Base-by-base conservation (phyloP, 1,140 invertebrate species). In the Branchinecta lynchi region DNA sequence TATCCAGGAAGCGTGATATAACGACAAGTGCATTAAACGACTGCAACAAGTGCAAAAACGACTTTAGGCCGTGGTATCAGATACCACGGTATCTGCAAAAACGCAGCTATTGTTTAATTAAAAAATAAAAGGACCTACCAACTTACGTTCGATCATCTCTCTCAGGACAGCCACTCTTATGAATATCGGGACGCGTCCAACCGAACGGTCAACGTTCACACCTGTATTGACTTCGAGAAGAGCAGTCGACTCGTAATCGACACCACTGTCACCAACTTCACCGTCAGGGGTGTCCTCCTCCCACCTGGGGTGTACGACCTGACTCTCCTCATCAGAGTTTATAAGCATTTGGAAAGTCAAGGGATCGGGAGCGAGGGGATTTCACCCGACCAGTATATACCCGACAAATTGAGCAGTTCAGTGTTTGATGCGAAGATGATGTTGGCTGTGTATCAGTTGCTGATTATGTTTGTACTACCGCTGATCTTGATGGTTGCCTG, bases 401-500 rank as follows among this genome's bases (percentile, higher is more conserved):
- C 12, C 12, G 51, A 60, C 17, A 60, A 20, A 6, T 15, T 60
- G 17, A 15, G 12, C 12, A 20, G 12, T 15, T 6, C 51, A 3
- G 6, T 60, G 17, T 60, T 60, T 6, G 51, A 60, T 60, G 51
- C 51, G 17, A 60, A 60, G 0, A 69, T 79, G 43, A 71, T 74
- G 0, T 78, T 81, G 69, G 75, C 78, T 10, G 73, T 79, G 12
- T 82, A 81, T 73, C 77, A 80, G 69, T 73, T 82, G 15, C 45
- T 77, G 15, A 74, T 79, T 12, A 77, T 82, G 72, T 82, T 82
- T 73, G 70, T 74, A 7, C 60, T 81, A 7, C 81, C 81, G 0
- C 77, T 78, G 0, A n/a, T 78, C 10, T 72, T 82, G 15, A 80
- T 82, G 77, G 74, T 76, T 15, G 75, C 77, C 72, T 82, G 80